A percentile compares a stretch with the other conserved stretches of the same genome.
Evolutionary conservation across 2,797 vertebrate species (phyloP).

Genomic region (Manis pentadactyla): DNA sequence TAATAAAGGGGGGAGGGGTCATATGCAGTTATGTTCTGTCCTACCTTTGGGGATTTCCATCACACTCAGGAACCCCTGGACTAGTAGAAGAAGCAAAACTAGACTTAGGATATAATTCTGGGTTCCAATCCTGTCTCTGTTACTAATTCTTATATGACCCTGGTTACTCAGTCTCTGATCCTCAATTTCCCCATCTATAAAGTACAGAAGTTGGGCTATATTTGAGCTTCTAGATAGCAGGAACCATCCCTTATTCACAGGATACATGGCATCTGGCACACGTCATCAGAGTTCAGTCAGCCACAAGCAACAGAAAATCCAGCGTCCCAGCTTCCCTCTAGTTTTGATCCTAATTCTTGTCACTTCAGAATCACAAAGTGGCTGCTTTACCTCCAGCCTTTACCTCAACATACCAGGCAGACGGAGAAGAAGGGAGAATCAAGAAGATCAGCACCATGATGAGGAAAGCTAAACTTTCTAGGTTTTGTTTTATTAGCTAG

Average conservation of each 20-base stretch:
- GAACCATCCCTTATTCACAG: neutral
- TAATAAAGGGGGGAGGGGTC: neutral
- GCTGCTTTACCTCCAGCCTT: slow-evolving; percentile 59
- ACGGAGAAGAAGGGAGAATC: neutral
- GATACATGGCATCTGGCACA: neutral
- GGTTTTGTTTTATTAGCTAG: neutral
- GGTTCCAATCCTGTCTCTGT: neutral
- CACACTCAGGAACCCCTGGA: neutral
- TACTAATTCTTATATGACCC: neutral
- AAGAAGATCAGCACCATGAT: neutral
- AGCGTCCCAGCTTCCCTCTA: neutral
- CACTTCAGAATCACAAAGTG: neutral
- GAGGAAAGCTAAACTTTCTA: neutral
- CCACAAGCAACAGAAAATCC: neutral
- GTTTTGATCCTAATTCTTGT: neutral
- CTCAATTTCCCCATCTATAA: neutral
- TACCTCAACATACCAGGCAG: neutral
- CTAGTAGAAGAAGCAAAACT: neutral
- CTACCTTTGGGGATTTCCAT: neutral
- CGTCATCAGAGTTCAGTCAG: neutral
- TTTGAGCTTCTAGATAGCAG: neutral
- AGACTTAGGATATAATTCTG: neutral
- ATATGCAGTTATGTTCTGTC: neutral
- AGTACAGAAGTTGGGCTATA: neutral
- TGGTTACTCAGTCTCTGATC: neutral